Base-by-base conservation (phyloP, 2,888 invertebrate genomes). In the Bugula neritina region DNA sequence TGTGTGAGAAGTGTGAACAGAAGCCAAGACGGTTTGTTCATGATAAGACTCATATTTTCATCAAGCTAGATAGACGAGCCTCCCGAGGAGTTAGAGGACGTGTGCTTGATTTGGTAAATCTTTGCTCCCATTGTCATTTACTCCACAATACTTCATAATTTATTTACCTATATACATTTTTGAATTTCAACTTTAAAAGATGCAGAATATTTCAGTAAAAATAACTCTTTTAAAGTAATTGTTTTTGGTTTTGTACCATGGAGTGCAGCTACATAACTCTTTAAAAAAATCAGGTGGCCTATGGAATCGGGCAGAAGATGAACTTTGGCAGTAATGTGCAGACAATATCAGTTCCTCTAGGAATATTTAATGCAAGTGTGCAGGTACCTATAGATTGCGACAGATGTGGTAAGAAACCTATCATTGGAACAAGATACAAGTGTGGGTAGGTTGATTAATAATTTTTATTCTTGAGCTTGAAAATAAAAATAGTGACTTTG, bases 1-100 rank as follows among this genome's bases (percentile, higher is more conserved):
- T 84, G 70, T 84, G 84, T 76, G 81, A 80, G 72, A 71, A 76
- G 1, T 84, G 84, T 75, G 83, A 84, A 75, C 71, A 75, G 73
- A 21, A 75, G 76, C 35, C 74, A 77, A 0, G 77, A 75, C 1
- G 72, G 27, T 13, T 29, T 13, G 63, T 78, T 13, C 84, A 84
- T 72, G 77, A 80, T 72, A 74, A 75, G 5, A 76, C 77, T 25
- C 84, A 84, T 72, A 80, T 83, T n/a, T 83, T 84, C 74, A 74
- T 84, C 43, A 84, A 84, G 76, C 77, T 84, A 54, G 76, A 80
- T 2, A 73, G 77, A 5, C 82, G 82, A 0, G 77, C 77, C 2
- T 31, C 63, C n/a, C 29, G 31, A n/a, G 31, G 13, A 2, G 63
- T 63, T 3, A 13, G 5, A 2, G 31, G 63, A 2, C 63, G 17